Conservation (phyloP, 2,113 vertebrate species). For the Pitta sordida region DNA sequence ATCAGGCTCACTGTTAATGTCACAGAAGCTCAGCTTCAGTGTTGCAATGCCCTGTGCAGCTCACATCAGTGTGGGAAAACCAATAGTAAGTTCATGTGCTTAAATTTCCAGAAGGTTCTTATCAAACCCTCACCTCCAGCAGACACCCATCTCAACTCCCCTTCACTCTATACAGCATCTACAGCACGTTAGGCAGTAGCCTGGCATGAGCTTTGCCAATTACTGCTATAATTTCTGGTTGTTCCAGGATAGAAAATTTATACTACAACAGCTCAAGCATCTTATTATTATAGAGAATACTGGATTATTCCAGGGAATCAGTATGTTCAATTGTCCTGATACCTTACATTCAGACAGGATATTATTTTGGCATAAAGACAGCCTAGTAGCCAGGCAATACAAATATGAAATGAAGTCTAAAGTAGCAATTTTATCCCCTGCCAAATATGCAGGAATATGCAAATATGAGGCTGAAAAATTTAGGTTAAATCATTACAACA, state of each 20-base stretch:
- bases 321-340: neutral
- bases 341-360: neutral
- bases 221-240: neutral
- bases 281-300: too few species aligned
- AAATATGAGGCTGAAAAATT: neutral
- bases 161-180: neutral
- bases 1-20: rapidly evolving
- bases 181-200: neutral
- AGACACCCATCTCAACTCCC: neutral
- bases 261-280: neutral
- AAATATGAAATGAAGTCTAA: neutral
- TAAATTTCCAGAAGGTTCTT: neutral
- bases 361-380: neutral
- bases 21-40: neutral
- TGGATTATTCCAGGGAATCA: neutral
- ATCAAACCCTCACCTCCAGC: neutral
- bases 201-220: neutral
- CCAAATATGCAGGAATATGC: neutral
- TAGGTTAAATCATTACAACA: neutral
- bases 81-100: too few species aligned
- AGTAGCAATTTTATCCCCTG: neutral
- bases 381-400: neutral
- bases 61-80: neutral
- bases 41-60: neutral
- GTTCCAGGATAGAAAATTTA: neutral